Evolutionary conservation across 2,888 invertebrate genomes (phyloP), one percentile per base, ranked within the genome.

Genomic region (Empis livida): DNA sequence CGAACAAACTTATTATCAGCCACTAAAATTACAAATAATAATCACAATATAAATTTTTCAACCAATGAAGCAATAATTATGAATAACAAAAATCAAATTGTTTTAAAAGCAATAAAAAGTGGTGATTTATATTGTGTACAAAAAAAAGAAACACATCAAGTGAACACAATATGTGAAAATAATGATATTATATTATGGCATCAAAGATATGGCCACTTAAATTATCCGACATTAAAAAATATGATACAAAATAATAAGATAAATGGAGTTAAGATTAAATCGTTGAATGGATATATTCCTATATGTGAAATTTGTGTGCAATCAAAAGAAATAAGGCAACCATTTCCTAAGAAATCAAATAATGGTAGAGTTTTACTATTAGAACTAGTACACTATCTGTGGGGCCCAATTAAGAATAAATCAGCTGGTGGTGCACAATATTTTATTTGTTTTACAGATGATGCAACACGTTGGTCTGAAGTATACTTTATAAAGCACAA

Each of bases 401-500:
- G n/a, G n/a, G n/a, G n/a, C n/a, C 10, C 5, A 32, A 13, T 32
- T 32, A 20, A 5, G 5, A 5, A 20, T 20, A 20, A 47, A 30
- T 45, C 42, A n/a, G 9, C 20, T 23, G 45, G 45, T 14, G 45
- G 45, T 14, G 45, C 39, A 20, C 23, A 31, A 20, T 49, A 49
- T 16, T 46, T 49, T 17, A 15, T 44, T 5, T 41, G 44, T 2
- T 45, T 46, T 31, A 47, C 47, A 3, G 42, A 49, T 27, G 45
- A 45, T 15, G 23, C 44, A 10, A 50, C 50, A 4, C 39, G 48
- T 23, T 50, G 51, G 37, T 49, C 42, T 10, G 42, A 47, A 42
- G 49, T 52, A 0, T 44, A 47, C 37, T 47, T 54, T 38, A 15
- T 57, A 2, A 45, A 47, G 47, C 32, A 46, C 1, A 56, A 56